These are phyloP conservation scores for Buceros bicornis DNA, from an alignment of 2,797 vertebrate species.

Conservation along the genomic window DNA sequence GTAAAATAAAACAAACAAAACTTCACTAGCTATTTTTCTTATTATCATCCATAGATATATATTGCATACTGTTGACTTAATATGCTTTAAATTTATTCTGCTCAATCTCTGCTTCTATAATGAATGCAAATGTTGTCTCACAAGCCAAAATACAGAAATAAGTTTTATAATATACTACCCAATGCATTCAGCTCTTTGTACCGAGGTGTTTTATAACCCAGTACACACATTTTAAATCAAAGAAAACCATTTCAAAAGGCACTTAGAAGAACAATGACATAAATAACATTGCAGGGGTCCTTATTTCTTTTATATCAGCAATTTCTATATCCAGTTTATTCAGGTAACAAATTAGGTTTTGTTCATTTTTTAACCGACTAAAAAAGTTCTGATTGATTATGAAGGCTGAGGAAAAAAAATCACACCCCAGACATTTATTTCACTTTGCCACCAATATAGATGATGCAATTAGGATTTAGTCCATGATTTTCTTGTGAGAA, in stretches of 20 bases:
- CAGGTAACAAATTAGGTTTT: not conserved
- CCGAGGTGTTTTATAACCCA: conserved; percentile 45
- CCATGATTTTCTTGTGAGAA: not conserved
- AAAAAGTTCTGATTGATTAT: not conserved
- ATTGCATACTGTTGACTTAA: conserved; percentile 31
- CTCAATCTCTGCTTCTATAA: conserved; percentile 59
- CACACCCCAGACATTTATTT: not conserved
- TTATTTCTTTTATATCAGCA: conserved; percentile 43
- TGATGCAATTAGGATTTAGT: not conserved
- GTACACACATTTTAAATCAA: conserved; percentile 54
- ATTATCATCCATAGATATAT: conserved; percentile 16
- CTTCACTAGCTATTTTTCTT: conserved; percentile 45
- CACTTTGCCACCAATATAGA: not conserved
- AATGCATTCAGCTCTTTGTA: conserved; percentile 34
- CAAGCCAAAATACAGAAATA: conserved; percentile 35
- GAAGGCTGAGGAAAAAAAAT: not conserved
- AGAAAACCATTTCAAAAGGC: conserved; percentile 45
- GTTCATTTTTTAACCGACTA: not conserved
- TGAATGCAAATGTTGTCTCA: conserved; percentile 69
- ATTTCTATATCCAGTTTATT: conserved; percentile 24
- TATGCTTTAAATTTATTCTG: conserved; percentile 60
- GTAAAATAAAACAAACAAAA: conserved; percentile 3
- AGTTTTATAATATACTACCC: conserved; percentile 27
- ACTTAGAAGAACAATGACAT: conserved; percentile 37
- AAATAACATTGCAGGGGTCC: conserved; percentile 24